These are phyloP conservation scores for Polia nebulosa DNA, from an alignment of 2,888 invertebrate genomes.

Conservation along the genomic window DNA sequence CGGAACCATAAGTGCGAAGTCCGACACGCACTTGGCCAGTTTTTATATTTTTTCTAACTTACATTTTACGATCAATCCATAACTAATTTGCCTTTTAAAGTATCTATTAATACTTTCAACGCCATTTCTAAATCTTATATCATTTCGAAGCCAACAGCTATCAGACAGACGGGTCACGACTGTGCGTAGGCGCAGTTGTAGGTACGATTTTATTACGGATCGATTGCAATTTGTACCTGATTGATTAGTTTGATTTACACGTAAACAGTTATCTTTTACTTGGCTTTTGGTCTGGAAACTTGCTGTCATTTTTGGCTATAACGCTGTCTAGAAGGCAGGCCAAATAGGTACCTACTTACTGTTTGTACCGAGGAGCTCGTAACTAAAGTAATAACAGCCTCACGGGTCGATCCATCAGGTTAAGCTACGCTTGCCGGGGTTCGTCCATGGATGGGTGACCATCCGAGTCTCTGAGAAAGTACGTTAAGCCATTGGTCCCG, in stretches of 20 bases:
- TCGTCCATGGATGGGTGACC: no score
- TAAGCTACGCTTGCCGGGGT: no score
- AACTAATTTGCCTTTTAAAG: conserved; percentile 3
- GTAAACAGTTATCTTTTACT: conserved; percentile 17
- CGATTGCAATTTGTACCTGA: conserved; percentile 60
- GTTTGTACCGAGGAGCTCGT: no score
- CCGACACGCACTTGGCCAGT: no score
- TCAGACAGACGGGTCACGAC: conserved; percentile 60
- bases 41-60: no score
- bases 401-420: no score
- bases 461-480: no score
- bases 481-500: no score
- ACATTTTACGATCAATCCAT: background rate
- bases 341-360: no score
- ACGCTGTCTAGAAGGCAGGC: no score
- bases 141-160: conserved; percentile 45
- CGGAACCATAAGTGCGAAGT: no score
- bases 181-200: conserved; percentile 59
- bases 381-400: no score
- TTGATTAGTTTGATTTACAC: conserved; percentile 54
- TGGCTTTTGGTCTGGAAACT: background rate
- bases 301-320: background rate
- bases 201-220: conserved; percentile 59
- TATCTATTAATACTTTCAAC: conserved; percentile 24
- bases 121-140: conserved; percentile 46